phyloP scores from a whole-genome alignment of 2,113 vertebrate genomes.

The Toxotes chatareus region DNA sequence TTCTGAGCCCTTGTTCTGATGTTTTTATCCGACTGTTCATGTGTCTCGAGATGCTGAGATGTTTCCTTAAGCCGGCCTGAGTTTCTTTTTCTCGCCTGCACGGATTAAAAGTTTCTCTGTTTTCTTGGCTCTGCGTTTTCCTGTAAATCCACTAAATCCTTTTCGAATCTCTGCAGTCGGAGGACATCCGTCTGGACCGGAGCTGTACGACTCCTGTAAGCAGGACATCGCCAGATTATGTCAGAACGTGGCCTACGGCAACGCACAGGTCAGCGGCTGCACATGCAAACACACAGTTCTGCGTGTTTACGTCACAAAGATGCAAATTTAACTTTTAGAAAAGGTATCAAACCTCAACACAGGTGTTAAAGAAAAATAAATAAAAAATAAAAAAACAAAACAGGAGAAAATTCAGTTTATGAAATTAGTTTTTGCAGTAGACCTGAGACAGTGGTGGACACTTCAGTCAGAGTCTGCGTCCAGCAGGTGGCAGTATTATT shows the following conservation, averaged over 20 bases:
- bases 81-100: background rate
- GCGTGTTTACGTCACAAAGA: too few relatives aligned
- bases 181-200: conserved; percentile 96
- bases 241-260: conserved; percentile 91
- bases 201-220: conserved; percentile 93
- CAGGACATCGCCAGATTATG: conserved; percentile 92
- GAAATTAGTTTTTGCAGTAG: too few relatives aligned
- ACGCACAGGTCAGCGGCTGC: conserved; percentile 89
- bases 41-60: background rate
- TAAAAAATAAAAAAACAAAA: too few relatives aligned
- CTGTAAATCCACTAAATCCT: conserved; percentile 9
- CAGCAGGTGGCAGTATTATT: background rate
- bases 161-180: conserved; percentile 83
- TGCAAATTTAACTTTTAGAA: too few relatives aligned
- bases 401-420: too few relatives aligned
- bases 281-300: background rate
- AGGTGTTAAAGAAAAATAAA: too few relatives aligned
- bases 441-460: too few relatives aligned
- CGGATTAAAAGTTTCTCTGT: background rate
- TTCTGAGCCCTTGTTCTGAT: too few relatives aligned
- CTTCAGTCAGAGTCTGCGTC: background rate
- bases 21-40: too few relatives aligned
- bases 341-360: too few relatives aligned
- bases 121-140: background rate
- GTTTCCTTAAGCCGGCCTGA: background rate